Evolutionary conservation across 1,140 invertebrate species (phyloP).

Genomic region (Eumeta japonica): DNA sequence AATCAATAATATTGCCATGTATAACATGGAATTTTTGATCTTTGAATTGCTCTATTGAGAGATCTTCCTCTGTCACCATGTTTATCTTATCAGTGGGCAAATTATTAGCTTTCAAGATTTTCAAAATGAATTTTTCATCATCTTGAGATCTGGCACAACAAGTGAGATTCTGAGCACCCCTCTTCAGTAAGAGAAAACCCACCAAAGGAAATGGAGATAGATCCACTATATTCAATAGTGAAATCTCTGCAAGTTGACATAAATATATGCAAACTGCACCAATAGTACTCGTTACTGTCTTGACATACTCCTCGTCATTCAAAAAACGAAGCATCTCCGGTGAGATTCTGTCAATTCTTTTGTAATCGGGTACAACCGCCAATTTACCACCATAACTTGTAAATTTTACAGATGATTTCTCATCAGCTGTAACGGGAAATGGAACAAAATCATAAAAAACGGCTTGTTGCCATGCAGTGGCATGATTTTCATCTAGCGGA

Average conservation of each 20-base stretch:
- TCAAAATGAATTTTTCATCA: constrained; percentile 36
- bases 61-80: constrained; percentile 28
- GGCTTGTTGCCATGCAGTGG: constrained; percentile 76
- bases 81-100: constrained; percentile 31
- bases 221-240: constrained; percentile 35
- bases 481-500: constrained; percentile 47
- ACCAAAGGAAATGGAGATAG: constrained; percentile 51
- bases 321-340: constrained; percentile 56
- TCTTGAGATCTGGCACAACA: constrained; percentile 32
- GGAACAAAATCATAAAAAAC: constrained; percentile 61
- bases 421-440: constrained; percentile 27
- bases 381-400: constrained; percentile 42
- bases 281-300: constrained; percentile 32
- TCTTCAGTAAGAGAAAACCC: constrained; percentile 51
- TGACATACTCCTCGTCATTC: constrained; percentile 56
- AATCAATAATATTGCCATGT: constrained; percentile 31
- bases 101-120: constrained; percentile 37
- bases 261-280: constrained; percentile 32
- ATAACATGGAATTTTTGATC: constrained; percentile 40
- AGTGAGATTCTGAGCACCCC: constrained; percentile 34
- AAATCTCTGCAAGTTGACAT: constrained; percentile 29
- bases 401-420: constrained; percentile 43
- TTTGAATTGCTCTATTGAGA: constrained; percentile 19
- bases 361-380: constrained; percentile 20
- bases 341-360: constrained; percentile 33